A percentile compares a stretch with the other conserved stretches of the same genome.
Evolutionary conservation across 2,797 vertebrate species (phyloP).

Genomic region (Lacerta bilineata): DNA sequence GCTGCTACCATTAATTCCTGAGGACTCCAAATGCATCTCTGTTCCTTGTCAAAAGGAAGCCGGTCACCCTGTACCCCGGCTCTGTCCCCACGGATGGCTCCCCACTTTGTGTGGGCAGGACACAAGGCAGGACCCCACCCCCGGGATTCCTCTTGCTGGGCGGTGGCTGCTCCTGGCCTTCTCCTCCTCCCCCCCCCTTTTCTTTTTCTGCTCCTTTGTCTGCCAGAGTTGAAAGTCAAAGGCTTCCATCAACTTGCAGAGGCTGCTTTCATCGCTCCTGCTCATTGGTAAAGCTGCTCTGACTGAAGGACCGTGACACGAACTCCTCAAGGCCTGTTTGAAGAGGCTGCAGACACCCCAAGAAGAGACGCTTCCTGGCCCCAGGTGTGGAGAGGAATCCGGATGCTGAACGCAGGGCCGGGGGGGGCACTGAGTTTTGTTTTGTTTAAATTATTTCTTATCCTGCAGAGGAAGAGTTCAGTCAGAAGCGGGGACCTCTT

Average conservation of each 20-base stretch:
- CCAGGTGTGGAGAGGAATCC: neutral
- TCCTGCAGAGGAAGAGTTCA: no score
- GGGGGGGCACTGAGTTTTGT: no score
- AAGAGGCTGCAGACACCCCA: slow-evolving; percentile 36
- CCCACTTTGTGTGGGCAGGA: neutral
- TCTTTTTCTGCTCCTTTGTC: slow-evolving; percentile 66
- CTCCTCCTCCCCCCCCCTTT: neutral
- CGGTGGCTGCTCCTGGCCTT: neutral
- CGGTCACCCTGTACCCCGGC: neutral
- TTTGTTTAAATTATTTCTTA: no score
- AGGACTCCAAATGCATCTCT: neutral
- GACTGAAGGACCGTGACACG: slow-evolving; percentile 76
- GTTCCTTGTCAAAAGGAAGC: neutral
- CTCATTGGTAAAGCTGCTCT: slow-evolving; percentile 79
- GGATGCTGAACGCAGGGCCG: no score
- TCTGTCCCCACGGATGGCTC: neutral
- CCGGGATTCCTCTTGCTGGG: neutral
- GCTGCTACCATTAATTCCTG: neutral
- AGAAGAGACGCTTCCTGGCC: neutral
- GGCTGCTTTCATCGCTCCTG: slow-evolving; percentile 80
- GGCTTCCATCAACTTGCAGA: slow-evolving; percentile 81
- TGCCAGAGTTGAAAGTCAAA: slow-evolving; percentile 80
- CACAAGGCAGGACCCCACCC: neutral
- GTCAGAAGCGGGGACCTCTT: no score
- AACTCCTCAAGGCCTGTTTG: slow-evolving; percentile 74